Conservation (phyloP, 2,797 vertebrate species). For the Huso huso region DNA sequence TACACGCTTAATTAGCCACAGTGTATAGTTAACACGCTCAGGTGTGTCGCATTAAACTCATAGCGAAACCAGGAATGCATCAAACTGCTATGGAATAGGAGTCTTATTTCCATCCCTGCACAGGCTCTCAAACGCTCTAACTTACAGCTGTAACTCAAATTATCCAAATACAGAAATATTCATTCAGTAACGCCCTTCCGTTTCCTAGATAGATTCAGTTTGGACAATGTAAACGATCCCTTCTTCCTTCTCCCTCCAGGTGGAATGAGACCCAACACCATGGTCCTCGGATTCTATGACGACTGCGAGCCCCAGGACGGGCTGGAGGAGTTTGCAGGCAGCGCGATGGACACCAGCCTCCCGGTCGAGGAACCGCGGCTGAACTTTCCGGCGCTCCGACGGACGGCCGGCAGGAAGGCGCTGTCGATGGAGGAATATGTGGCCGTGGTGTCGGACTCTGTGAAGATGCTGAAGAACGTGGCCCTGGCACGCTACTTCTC, state of each 20-base stretch:
- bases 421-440: conserved; percentile 71
- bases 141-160: too few species aligned
- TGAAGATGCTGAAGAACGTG: conserved; percentile 87
- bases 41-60: too few species aligned
- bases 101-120: too few species aligned
- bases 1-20: too few species aligned
- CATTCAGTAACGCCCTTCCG: too few species aligned
- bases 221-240: background rate
- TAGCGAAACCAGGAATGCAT: too few species aligned
- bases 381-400: conserved; percentile 54
- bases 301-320: conserved; percentile 54
- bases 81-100: too few species aligned
- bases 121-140: too few species aligned
- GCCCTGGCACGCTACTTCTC: conserved; percentile 73
- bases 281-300: conserved; percentile 81
- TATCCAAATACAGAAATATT: too few species aligned
- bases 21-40: too few species aligned
- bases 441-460: conserved; percentile 71
- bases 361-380: conserved; percentile 31
- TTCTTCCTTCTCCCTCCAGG: conserved; percentile 45
- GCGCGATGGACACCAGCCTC: conserved; percentile 20
- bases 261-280: conserved; percentile 85
- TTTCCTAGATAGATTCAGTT: too few species aligned
- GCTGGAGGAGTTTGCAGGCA: conserved; percentile 42
- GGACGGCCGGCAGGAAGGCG: conserved; percentile 40